These are phyloP conservation scores for Hepsetus odoe DNA, from an alignment of 2,113 vertebrate genomes.

Conservation along the genomic window DNA sequence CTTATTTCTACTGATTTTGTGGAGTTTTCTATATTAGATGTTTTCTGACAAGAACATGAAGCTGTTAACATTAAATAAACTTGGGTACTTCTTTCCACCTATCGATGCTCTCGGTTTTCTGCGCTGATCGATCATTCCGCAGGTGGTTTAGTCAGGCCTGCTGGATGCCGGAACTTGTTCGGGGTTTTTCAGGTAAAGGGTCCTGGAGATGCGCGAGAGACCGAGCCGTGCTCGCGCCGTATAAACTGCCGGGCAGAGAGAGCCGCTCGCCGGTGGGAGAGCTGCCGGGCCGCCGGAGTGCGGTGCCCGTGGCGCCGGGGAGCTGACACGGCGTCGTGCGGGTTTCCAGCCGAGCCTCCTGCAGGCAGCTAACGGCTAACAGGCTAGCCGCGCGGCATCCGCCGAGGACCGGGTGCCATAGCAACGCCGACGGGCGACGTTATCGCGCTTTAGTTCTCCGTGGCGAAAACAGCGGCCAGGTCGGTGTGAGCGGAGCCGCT, in stretches of 20 bases:
- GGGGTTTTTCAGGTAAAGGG: conserved; percentile 79
- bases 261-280: conserved; percentile 70
- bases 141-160: conserved; percentile 71
- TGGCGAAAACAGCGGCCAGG: conserved; percentile 16
- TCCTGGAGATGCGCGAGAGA: conserved; percentile 81
- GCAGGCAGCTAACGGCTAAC: conserved; percentile 44
- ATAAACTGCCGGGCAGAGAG: conserved; percentile 64
- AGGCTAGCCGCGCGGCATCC: conserved; percentile 50
- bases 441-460: conserved; percentile 54
- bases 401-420: conserved; percentile 61
- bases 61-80: too few species aligned
- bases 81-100: too few species aligned
- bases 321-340: conserved; percentile 39
- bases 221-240: conserved; percentile 75
- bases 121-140: conserved; percentile 62
- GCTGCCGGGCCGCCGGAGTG: conserved; percentile 8
- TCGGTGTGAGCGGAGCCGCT: background rate
- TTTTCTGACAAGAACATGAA: too few species aligned
- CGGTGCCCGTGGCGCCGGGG: background rate
- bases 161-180: conserved; percentile 82
- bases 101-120: conserved; percentile 77
- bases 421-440: conserved; percentile 65
- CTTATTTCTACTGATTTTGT: too few species aligned
- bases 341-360: conserved; percentile 19
- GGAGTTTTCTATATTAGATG: too few species aligned